Evolutionary conservation across 2,797 vertebrate genomes (phyloP).

Genomic region (Lacerta viridis): DNA sequence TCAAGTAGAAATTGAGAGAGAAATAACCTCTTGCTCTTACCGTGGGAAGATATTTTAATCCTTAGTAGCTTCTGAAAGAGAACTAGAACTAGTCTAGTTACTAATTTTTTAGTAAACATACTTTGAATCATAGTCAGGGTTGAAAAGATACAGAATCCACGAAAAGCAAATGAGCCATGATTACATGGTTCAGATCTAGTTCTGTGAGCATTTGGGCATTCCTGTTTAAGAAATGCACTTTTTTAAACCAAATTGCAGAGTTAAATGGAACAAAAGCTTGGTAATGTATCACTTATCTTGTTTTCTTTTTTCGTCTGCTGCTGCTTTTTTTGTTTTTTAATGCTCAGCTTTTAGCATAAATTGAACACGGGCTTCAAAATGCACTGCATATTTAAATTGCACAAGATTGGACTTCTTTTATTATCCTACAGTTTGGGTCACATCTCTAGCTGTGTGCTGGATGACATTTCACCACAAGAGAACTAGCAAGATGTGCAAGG

Average conservation of each 20-base stretch:
- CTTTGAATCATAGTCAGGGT: not conserved
- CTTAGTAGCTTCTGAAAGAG: not conserved
- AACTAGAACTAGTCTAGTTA: not conserved
- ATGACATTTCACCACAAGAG: not conserved
- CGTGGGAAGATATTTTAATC: not conserved
- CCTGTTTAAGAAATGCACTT: not conserved
- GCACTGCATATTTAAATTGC: not conserved
- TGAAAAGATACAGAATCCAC: not conserved
- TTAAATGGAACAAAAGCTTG: conserved; percentile 26
- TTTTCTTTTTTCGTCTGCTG: not conserved
- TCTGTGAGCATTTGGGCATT: not conserved
- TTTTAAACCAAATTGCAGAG: not conserved
- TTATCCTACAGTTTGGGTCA: not conserved
- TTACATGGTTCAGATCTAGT: not conserved
- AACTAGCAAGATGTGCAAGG: not conserved
- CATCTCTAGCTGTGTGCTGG: rapidly evolving
- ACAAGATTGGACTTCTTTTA: not conserved
- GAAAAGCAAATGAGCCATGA: not conserved
- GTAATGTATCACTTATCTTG: not conserved
- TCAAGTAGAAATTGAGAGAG: not conserved
- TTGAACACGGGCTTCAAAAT: not conserved
- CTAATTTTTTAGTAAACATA: not conserved
- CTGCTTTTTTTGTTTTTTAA: no score
- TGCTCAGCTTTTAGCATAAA: conserved; percentile 8
- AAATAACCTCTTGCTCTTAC: not conserved